These are phyloP conservation scores for Teleogryllus oceanicus DNA, from an alignment of 2,888 invertebrate species.

Conservation along the genomic window DNA sequence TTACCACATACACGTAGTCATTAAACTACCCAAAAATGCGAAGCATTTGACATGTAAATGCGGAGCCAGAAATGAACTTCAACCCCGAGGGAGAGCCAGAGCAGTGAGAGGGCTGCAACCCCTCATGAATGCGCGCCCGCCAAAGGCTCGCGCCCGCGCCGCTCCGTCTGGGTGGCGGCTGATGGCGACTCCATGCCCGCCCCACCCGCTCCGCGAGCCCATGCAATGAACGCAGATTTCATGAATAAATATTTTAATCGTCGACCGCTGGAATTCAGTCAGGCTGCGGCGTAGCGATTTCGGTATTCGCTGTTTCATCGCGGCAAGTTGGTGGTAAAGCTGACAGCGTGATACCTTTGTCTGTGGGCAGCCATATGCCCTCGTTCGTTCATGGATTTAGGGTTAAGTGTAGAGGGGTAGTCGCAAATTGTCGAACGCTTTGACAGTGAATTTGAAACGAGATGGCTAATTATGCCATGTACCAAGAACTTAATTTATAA, in stretches of 20 bases:
- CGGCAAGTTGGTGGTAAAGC: too few relatives aligned
- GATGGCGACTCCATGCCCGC: too few relatives aligned
- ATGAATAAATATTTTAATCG: constrained; percentile 18
- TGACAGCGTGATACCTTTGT: too few relatives aligned
- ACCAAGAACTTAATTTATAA: too few relatives aligned
- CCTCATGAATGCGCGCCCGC: neutral
- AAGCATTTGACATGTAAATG: constrained; percentile 18
- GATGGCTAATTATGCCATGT: too few relatives aligned
- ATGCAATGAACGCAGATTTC: constrained; percentile 5
- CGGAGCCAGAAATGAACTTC: neutral
- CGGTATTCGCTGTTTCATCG: neutral
- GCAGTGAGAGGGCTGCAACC: neutral
- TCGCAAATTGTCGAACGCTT: too few relatives aligned
- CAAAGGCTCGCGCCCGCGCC: neutral
- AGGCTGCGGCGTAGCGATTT: neutral
- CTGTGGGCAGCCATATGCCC: too few relatives aligned
- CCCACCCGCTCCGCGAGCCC: too few relatives aligned
- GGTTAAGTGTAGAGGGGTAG: too few relatives aligned
- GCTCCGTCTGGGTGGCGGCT: too few relatives aligned
- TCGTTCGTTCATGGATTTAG: too few relatives aligned
- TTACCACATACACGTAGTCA: neutral
- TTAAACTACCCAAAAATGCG: neutral
- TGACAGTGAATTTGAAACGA: too few relatives aligned
- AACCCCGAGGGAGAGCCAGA: neutral
- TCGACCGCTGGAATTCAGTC: neutral